phyloP scores from a whole-genome alignment of 2,888 invertebrate species.

The Kryphioiulus occultus region DNA sequence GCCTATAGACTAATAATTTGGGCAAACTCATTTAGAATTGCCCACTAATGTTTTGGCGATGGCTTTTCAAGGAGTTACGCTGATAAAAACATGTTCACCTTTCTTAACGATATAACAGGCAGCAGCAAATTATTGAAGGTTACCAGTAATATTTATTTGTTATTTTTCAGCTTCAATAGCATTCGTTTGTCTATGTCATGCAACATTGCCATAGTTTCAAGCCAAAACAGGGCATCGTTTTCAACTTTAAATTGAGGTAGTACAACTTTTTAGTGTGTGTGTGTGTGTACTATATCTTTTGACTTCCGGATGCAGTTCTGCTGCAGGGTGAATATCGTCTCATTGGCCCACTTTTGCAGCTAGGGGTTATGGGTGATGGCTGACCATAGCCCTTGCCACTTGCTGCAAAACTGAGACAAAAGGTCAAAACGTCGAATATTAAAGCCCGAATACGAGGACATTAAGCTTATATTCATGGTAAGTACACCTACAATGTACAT shows the following conservation, averaged over 20 bases:
- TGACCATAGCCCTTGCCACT: slow-evolving; percentile 13
- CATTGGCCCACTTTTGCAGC: slow-evolving; percentile 3
- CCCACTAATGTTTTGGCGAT: no score
- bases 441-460: neutral
- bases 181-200: neutral
- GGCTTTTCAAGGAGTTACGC: neutral
- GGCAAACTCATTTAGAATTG: neutral
- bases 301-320: neutral
- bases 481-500: neutral
- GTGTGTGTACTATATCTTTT: slow-evolving; percentile 6
- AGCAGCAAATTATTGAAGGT: neutral
- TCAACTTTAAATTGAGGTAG: neutral
- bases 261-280: neutral
- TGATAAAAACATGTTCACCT: slow-evolving; percentile 1
- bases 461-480: neutral
- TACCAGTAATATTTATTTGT: neutral
- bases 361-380: slow-evolving; percentile 29
- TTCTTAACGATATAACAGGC: neutral
- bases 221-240: slow-evolving; percentile 10
- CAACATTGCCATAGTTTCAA: slow-evolving; percentile 1
- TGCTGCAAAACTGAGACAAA: neutral
- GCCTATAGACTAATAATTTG: neutral
- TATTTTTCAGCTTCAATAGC: neutral
- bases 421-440: neutral
- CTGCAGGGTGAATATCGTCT: neutral